Conservation (phyloP, 2,797 vertebrate genomes). For the Gambelia wislizenii region DNA sequence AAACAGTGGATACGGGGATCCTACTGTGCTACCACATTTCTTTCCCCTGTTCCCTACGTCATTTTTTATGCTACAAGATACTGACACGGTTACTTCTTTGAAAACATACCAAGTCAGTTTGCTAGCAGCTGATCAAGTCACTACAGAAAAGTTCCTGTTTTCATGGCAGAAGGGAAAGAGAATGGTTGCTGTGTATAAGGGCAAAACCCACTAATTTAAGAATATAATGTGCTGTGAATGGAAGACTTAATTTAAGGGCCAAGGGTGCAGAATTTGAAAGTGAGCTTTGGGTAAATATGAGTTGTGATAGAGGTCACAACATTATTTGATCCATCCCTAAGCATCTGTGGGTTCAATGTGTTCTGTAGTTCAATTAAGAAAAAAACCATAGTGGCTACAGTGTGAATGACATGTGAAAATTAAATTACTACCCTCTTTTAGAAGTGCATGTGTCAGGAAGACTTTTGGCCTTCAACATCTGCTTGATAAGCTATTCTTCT, state of each 20-base stretch:
- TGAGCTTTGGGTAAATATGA: background rate
- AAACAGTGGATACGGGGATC: no score
- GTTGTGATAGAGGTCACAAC: background rate
- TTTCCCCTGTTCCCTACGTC: no score
- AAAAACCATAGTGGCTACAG: background rate
- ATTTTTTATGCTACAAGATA: no score
- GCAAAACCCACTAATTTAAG: conserved; percentile 15
- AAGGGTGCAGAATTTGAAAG: background rate
- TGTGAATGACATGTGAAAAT: conserved; percentile 7
- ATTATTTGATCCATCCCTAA: background rate
- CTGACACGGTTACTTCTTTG: no score
- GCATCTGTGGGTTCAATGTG: background rate
- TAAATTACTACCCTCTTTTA: conserved; percentile 23
- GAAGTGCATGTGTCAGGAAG: conserved; percentile 9
- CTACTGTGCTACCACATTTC: no score
- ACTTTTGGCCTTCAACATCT: conserved; percentile 3
- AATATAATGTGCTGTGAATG: background rate
- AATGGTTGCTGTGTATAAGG: background rate
- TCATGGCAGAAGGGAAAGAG: accelerated
- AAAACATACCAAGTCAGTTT: no score
- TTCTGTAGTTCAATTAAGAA: background rate
- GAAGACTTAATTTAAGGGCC: background rate
- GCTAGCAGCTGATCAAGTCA: background rate
- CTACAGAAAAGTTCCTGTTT: conserved; percentile 3
- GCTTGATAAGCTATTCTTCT: conserved; percentile 1